These are phyloP conservation scores for Rhyacichthys aspro DNA, from an alignment of 2,797 vertebrate species.

Conservation along the genomic window DNA sequence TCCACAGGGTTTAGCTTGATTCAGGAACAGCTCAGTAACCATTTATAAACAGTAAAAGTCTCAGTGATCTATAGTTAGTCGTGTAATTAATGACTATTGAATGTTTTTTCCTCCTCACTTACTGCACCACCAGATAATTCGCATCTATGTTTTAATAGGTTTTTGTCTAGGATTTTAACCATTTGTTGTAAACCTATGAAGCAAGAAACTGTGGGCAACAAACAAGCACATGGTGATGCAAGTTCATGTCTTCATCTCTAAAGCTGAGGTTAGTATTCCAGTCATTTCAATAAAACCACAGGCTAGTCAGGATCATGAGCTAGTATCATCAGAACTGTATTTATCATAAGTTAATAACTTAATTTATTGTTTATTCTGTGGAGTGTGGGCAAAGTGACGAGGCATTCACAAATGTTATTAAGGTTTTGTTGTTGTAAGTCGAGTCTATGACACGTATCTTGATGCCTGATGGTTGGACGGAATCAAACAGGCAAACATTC, in stretches of 20 bases:
- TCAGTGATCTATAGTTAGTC: no score
- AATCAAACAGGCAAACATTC: no score
- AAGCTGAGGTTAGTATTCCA: background rate
- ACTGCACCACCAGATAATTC: constrained; percentile 17
- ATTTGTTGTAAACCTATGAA: constrained; percentile 23
- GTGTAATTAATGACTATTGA: no score
- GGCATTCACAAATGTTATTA: no score
- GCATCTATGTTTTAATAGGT: background rate
- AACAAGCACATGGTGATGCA: constrained; percentile 16
- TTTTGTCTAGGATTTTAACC: background rate
- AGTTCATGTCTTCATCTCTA: background rate
- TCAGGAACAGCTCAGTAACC: no score
- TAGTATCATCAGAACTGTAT: background rate
- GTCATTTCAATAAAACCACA: background rate
- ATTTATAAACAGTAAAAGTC: no score
- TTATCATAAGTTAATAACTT: background rate
- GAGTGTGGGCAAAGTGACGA: no score
- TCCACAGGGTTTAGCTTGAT: constrained; percentile 10
- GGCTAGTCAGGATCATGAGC: background rate
- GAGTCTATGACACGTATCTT: background rate
- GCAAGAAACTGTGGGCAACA: constrained; percentile 31
- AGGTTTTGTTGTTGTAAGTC: background rate
- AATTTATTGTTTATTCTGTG: no score
- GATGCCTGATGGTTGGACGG: no score
- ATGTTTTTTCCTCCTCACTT: background rate